phyloP scores from a whole-genome alignment of 2,797 vertebrate genomes.

The Labroides dimidiatus region DNA sequence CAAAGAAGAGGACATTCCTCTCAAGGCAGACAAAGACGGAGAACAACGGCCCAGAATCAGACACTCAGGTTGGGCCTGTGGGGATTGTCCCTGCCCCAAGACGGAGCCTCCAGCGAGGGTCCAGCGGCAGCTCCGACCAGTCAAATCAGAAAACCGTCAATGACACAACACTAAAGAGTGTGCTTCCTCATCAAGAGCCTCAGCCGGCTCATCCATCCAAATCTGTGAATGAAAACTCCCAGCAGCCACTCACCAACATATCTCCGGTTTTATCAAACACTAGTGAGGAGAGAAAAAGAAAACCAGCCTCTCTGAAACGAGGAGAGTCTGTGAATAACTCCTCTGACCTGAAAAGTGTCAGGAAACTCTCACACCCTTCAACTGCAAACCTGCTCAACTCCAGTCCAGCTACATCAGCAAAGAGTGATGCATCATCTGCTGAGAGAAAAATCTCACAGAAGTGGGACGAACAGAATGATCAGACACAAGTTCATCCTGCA shows the following conservation, averaged over 20 bases:
- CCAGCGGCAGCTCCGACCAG: constrained; percentile 87
- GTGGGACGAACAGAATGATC: constrained; percentile 20
- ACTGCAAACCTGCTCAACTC: constrained; percentile 67
- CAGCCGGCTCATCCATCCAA: constrained; percentile 14
- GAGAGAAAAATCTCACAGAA: constrained; percentile 31
- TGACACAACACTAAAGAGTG: constrained; percentile 43
- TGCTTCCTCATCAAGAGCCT: constrained; percentile 21
- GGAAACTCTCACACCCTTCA: constrained; percentile 70
- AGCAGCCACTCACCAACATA: constrained; percentile 20
- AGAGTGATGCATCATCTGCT: constrained; percentile 29
- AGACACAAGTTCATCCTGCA: constrained; percentile 34
- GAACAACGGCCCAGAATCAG: constrained; percentile 46
- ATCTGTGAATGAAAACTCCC: constrained; percentile 21
- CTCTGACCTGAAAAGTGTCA: constrained; percentile 69
- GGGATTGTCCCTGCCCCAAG: constrained; percentile 72
- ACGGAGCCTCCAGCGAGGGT: constrained; percentile 84
- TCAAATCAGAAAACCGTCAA: constrained; percentile 73
- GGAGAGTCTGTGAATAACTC: constrained; percentile 60
- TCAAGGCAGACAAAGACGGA: constrained; percentile 75
- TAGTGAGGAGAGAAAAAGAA: constrained; percentile 77
- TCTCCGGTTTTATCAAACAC: constrained; percentile 62
- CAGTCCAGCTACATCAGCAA: constrained; percentile 46
- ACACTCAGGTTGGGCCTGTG: constrained; percentile 46
- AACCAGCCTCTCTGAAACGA: constrained; percentile 45
- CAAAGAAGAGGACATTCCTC: constrained; percentile 90